A percentile compares a stretch with the other conserved stretches of the same genome.
Conservation (phyloP, 2,113 vertebrate genomes). For the Atractosteus spatula region DNA sequence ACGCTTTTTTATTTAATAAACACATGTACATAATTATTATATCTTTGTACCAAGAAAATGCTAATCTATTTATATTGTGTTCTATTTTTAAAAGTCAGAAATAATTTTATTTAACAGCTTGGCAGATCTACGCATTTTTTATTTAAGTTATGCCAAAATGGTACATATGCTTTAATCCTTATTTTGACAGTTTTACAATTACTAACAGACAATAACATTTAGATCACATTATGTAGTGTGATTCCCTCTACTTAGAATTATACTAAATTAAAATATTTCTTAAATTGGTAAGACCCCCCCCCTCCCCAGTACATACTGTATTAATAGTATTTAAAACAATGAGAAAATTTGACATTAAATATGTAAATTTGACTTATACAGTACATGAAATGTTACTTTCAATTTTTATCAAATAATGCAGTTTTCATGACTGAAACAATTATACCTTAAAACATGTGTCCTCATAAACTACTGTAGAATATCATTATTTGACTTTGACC, state of each 20-base stretch:
- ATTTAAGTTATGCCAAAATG: constrained; percentile 1
- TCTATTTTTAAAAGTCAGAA: constrained; percentile 63
- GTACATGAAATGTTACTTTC: no score
- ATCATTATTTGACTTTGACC: no score
- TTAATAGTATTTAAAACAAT: no score
- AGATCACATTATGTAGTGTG: background rate
- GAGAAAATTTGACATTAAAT: no score
- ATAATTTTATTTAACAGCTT: constrained; percentile 70
- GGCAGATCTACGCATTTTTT: constrained; percentile 6
- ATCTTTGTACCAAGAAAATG: constrained; percentile 53
- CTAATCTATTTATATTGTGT: constrained; percentile 70
- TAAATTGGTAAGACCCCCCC: no score
- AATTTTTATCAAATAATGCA: no score
- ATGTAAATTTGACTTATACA: no score
- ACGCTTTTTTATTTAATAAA: constrained; percentile 84
- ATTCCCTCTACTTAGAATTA: background rate
- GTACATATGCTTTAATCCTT: background rate
- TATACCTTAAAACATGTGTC: no score
- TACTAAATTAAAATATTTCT: no score
- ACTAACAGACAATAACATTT: constrained; percentile 1
- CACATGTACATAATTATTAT: constrained; percentile 63
- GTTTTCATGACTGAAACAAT: no score
- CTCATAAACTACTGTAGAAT: no score
- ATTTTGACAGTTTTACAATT: constrained; percentile 5
- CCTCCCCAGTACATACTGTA: no score